Evolutionary conservation across 1,140 invertebrate genomes (phyloP).

Genomic region (Lepidurus apus): DNA sequence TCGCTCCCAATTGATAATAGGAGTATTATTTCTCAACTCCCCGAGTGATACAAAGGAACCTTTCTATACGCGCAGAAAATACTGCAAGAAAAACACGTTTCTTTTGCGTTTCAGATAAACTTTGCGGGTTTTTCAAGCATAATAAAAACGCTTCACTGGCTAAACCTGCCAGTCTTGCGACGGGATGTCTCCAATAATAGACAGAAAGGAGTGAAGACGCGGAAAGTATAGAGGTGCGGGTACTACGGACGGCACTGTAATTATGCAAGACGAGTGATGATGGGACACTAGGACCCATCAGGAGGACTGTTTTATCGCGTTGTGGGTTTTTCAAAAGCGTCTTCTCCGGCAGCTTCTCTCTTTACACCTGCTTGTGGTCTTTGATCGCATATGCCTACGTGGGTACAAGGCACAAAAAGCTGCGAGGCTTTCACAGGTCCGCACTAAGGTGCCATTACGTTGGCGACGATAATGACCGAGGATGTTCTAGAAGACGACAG

Average conservation of each 20-base stretch:
- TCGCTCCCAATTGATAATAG: not conserved
- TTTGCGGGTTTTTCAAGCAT: too few species aligned
- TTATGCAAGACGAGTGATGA: not conserved
- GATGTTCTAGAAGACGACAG: constrained; percentile 15
- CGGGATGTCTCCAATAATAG: too few species aligned
- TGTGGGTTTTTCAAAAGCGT: not conserved
- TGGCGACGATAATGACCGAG: constrained; percentile 13
- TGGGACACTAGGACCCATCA: not conserved
- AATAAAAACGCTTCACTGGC: too few species aligned
- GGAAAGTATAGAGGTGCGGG: too few species aligned
- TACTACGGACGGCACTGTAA: not conserved
- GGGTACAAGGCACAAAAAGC: constrained; percentile 1
- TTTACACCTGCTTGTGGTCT: not conserved
- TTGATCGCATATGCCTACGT: not conserved
- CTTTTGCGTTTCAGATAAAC: too few species aligned
- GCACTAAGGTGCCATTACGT: constrained; percentile 1
- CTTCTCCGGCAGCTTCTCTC: not conserved
- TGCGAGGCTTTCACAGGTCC: not conserved
- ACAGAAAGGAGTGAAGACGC: too few species aligned
- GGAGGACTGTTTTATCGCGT: not conserved
- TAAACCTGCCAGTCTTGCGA: too few species aligned
- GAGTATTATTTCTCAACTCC: too few species aligned
- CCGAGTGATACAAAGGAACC: too few species aligned
- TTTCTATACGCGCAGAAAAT: too few species aligned
- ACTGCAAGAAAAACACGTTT: too few species aligned